Evolutionary conservation across 2,113 vertebrate species (phyloP).

Genomic region (Zeus faber): DNA sequence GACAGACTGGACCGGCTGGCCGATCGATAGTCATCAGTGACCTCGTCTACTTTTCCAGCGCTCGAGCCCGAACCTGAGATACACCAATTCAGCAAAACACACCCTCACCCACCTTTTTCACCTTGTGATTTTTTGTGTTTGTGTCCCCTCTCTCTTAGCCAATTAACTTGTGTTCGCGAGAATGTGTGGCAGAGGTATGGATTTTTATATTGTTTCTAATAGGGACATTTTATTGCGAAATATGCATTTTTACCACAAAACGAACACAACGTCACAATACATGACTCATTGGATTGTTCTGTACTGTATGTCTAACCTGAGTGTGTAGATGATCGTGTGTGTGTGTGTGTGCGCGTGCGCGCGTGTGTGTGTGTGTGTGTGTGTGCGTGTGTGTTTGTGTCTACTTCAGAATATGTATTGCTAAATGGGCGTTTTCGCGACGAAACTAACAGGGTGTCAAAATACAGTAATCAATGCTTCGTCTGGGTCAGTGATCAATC

Average conservation of each 20-base stretch:
- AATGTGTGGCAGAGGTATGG: neutral
- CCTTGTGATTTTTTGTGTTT: conserved; percentile 5
- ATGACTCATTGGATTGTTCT: too few species aligned
- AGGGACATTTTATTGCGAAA: too few species aligned
- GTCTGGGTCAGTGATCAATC: conserved; percentile 65
- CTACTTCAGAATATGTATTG: conserved; percentile 30
- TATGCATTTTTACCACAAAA: too few species aligned
- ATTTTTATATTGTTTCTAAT: too few species aligned
- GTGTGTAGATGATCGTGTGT: conserved; percentile 7
- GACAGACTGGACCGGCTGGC: conserved; percentile 50
- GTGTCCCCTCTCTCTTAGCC: too few species aligned
- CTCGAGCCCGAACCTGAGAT: conserved; percentile 53
- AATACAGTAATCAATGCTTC: conserved; percentile 57
- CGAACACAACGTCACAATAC: neutral
- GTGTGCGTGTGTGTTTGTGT: neutral
- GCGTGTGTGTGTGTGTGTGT: neutral
- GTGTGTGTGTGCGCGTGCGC: neutral
- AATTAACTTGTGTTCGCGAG: neutral
- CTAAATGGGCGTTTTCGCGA: conserved; percentile 53
- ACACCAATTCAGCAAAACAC: conserved; percentile 41
- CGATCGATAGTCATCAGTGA: conserved; percentile 78
- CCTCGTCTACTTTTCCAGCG: conserved; percentile 60
- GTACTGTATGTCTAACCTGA: neutral
- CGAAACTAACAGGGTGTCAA: conserved; percentile 52
- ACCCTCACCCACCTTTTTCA: conserved; percentile 2